These are phyloP conservation scores for Oreochromis aureus DNA, from an alignment of 2,113 vertebrate species.

Conservation along the genomic window DNA sequence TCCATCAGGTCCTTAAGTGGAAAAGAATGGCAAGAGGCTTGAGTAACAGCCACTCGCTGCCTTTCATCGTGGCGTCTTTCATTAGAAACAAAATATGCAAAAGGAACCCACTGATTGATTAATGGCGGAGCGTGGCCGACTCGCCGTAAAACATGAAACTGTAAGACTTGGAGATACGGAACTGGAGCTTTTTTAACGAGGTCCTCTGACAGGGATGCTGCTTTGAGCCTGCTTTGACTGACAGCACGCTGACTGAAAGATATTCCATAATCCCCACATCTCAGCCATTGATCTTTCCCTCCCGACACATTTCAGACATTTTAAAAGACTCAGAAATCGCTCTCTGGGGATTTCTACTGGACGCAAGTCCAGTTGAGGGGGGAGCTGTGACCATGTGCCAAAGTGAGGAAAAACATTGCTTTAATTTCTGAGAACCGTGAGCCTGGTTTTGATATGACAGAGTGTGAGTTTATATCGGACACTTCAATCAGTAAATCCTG, in stretches of 20 bases:
- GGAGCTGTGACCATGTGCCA: neutral
- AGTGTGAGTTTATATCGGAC: neutral
- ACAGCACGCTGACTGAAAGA: slow-evolving; percentile 26
- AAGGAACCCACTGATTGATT: slow-evolving; percentile 31
- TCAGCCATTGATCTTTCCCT: slow-evolving; percentile 28
- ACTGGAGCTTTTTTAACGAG: slow-evolving; percentile 31
- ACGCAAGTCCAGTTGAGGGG: neutral
- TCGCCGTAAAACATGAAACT: slow-evolving; percentile 31
- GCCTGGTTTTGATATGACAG: slow-evolving; percentile 28
- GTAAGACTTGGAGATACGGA: slow-evolving; percentile 3
- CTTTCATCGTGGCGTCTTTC: slow-evolving; percentile 31
- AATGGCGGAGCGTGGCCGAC: neutral
- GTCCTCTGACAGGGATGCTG: slow-evolving; percentile 11
- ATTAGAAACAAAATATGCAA: slow-evolving; percentile 34
- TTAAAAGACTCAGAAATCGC: slow-evolving; percentile 7
- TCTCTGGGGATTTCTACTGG: slow-evolving; percentile 20
- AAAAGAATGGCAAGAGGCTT: slow-evolving; percentile 24
- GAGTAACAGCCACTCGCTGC: neutral
- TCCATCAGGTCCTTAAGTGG: slow-evolving; percentile 43
- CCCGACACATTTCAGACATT: slow-evolving; percentile 27
- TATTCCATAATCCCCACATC: slow-evolving; percentile 30
- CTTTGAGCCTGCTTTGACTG: slow-evolving; percentile 37
- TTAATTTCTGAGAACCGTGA: neutral
- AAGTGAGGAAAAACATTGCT: neutral
- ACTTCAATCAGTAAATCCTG: slow-evolving; percentile 42